These are phyloP conservation scores for Cromileptes altivelis DNA, from an alignment of 2,113 vertebrate species.

Conservation along the genomic window DNA sequence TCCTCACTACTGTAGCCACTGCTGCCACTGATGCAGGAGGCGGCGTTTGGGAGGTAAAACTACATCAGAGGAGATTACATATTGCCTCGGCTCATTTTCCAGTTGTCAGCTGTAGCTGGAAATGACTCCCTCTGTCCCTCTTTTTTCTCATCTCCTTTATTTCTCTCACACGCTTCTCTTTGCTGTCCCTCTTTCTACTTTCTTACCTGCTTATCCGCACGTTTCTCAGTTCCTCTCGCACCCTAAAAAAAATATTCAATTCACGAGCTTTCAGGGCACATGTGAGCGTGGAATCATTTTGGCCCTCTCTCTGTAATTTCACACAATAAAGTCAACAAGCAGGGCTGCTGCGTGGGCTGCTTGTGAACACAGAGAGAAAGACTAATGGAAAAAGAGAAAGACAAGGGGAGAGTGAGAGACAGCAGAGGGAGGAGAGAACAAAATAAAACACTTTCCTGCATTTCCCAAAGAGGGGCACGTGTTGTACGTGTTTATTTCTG, in stretches of 20 bases:
- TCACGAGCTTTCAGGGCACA: constrained; percentile 24
- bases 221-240: neutral
- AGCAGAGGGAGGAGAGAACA: constrained; percentile 35
- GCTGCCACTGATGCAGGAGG: constrained; percentile 66
- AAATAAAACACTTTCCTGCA: constrained; percentile 26
- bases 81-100: constrained; percentile 59
- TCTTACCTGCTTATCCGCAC: constrained; percentile 1
- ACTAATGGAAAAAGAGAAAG: constrained; percentile 54
- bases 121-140: constrained; percentile 2
- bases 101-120: constrained; percentile 44
- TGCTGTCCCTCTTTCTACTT: neutral
- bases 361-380: constrained; percentile 57
- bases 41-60: constrained; percentile 48
- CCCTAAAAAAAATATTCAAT: constrained; percentile 18
- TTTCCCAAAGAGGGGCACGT: constrained; percentile 16
- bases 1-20: constrained; percentile 68
- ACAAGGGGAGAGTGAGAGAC: constrained; percentile 43
- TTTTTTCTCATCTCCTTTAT: neutral
- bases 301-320: constrained; percentile 61
- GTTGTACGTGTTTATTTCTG: constrained; percentile 25
- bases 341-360: constrained; percentile 72
- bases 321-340: constrained; percentile 67
- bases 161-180: neutral
- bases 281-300: constrained; percentile 26
- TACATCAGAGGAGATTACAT: constrained; percentile 66